Evolutionary conservation across 2,888 invertebrate genomes (phyloP), one percentile per base, ranked within the genome.

Genomic region (Hemaris fuciformis): DNA sequence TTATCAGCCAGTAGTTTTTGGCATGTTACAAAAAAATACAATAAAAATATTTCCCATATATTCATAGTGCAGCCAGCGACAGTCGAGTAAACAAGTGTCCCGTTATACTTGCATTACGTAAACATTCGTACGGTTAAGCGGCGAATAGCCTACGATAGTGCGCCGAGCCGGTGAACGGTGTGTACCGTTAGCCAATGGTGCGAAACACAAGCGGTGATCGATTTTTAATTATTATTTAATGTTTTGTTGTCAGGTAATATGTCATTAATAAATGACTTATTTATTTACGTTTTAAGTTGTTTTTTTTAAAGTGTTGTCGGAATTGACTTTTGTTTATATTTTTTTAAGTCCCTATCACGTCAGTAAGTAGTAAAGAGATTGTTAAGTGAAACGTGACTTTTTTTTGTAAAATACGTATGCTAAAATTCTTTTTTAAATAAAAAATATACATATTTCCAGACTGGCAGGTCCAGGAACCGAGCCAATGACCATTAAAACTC

Each of bases 71-170:
- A 53, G 46, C 4, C n/a, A 4, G 53, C 53, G 18, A 31, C n/a
- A n/a, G n/a, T n/a, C 27, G 27, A 53, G 53, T 53, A 53, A 53
- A 53, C 53, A 53, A 31, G 53, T 15, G 15, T 53, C 27, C 53
- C 53, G 53, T 53, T 53, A 53, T 10, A 53, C n/a, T 38, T 18
- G 53, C 53, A 53, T 53, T 53, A 53, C 53, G 53, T 53, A 53
- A 53, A 53, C 27, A 53, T 53, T 53, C 31, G 53, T 53, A 53
- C 53, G 53, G 27, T 53, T 53, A 53, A 27, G 53, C 53, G 53
- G 53, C 53, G 53, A 53, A 10, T 31, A 38, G 53, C 15, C 53
- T 53, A 53, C 53, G 31, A 53, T 53, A 53, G 53, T 53, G 48
- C 31, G 46, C 46, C 4, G 13, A 45, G 43, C 43, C 15, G 31